These are phyloP conservation scores for Xanthia icteritia DNA, from an alignment of 2,888 invertebrate genomes.

Conservation along the genomic window DNA sequence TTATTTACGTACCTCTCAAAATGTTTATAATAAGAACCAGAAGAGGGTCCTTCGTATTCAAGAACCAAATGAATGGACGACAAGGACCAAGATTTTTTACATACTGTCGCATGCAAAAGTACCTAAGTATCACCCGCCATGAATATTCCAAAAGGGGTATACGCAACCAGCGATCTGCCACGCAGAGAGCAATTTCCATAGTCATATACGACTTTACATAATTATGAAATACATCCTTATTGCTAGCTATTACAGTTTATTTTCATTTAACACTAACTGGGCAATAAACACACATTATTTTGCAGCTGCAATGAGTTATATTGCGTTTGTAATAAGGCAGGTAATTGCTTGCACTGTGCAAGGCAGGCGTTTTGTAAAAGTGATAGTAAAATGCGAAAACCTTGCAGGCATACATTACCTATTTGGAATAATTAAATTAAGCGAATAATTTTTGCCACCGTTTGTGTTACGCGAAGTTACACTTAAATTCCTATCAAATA, in stretches of 20 bases:
- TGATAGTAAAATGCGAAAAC: conserved; percentile 18
- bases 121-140: conserved; percentile 40
- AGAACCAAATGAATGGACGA: neutral
- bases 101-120: conserved; percentile 7
- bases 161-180: conserved; percentile 56
- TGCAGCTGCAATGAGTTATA: conserved; percentile 40
- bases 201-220: conserved; percentile 31
- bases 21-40: neutral
- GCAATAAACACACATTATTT: conserved; percentile 30
- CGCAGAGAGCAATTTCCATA: conserved; percentile 49
- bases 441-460: conserved; percentile 30
- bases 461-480: conserved; percentile 9
- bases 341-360: conserved; percentile 26
- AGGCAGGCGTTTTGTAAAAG: neutral
- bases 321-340: conserved; percentile 23
- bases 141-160: conserved; percentile 66
- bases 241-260: conserved; percentile 42
- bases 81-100: conserved; percentile 13
- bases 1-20: neutral
- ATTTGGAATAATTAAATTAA: conserved; percentile 53
- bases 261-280: conserved; percentile 42
- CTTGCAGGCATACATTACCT: conserved; percentile 29
- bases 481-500: neutral
- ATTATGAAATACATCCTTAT: conserved; percentile 54
- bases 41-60: neutral